Percentiles rank a stretch among this genome's conserved stretches.
Evolutionary conservation across 2,797 vertebrate genomes (phyloP).

Genomic region (Epinephelus malabaricus): DNA sequence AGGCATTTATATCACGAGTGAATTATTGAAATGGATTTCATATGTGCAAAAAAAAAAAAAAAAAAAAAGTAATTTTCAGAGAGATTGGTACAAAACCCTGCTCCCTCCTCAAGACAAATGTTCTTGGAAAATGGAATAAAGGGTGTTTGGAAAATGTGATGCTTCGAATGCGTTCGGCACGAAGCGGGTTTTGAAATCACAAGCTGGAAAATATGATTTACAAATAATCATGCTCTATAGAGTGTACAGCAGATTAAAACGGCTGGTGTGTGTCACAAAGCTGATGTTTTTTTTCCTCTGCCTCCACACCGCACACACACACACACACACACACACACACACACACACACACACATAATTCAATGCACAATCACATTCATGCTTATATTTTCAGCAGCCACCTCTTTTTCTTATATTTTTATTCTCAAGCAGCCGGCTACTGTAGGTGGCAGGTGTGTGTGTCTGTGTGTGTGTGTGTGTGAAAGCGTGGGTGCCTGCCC

Average conservation of each 20-base stretch:
- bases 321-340: constrained; percentile 3
- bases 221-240: constrained; percentile 38
- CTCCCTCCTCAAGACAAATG: constrained; percentile 25
- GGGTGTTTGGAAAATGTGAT: constrained; percentile 44
- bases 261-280: constrained; percentile 1
- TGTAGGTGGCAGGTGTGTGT: constrained; percentile 59
- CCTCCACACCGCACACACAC: constrained; percentile 1
- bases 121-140: constrained; percentile 50
- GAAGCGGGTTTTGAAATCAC: constrained; percentile 57
- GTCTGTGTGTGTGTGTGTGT: constrained; percentile 13
- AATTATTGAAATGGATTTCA: constrained; percentile 60
- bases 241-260: constrained; percentile 47
- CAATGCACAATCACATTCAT: not conserved
- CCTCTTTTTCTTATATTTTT: constrained; percentile 23
- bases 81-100: constrained; percentile 11
- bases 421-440: constrained; percentile 28
- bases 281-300: constrained; percentile 17
- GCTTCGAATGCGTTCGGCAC: constrained; percentile 37
- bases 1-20: constrained; percentile 38
- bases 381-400: constrained; percentile 4
- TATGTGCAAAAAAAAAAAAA: not conserved
- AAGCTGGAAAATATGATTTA: constrained; percentile 62
- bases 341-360: constrained; percentile 9
- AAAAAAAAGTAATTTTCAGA: constrained; percentile 18
- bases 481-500: not conserved